These are phyloP conservation scores for Agonopterix heracliana DNA, from an alignment of 2,888 invertebrate genomes.

Conservation along the genomic window DNA sequence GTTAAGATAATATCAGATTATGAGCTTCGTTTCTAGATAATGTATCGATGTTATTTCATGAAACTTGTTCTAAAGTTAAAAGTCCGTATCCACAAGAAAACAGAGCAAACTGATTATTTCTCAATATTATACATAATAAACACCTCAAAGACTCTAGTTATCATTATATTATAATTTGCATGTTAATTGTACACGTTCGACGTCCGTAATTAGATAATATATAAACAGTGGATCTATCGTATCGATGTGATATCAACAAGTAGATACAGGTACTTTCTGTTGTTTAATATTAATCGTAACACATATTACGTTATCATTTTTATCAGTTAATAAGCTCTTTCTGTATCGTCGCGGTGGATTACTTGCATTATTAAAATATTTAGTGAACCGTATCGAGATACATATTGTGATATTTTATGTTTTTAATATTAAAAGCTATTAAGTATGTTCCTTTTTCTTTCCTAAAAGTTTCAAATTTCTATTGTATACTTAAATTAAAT, in stretches of 20 bases:
- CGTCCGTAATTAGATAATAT: slow-evolving; percentile 18
- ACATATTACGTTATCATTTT: slow-evolving; percentile 23
- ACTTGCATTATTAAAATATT: slow-evolving; percentile 34
- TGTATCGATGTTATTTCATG: background rate
- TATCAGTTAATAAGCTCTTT: slow-evolving; percentile 29
- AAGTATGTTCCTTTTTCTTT: too few species aligned
- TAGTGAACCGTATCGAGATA: slow-evolving; percentile 16
- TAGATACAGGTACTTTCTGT: slow-evolving; percentile 1
- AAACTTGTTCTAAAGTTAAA: too few species aligned
- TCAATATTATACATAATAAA: too few species aligned
- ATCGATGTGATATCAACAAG: slow-evolving; percentile 18
- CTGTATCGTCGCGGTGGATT: slow-evolving; percentile 18
- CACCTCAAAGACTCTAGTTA: too few species aligned
- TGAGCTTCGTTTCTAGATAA: slow-evolving; percentile 9
- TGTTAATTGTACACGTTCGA: background rate
- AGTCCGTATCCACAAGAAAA: too few species aligned
- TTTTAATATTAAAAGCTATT: too few species aligned
- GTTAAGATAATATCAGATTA: slow-evolving; percentile 12
- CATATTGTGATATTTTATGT: too few species aligned
- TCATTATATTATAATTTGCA: too few species aligned
- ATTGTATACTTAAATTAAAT: too few species aligned
- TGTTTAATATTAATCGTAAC: background rate
- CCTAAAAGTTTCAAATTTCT: too few species aligned
- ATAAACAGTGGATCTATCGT: slow-evolving; percentile 31
- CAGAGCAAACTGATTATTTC: too few species aligned